A percentile compares a stretch with the other conserved stretches of the same genome.
phyloP scores from a whole-genome alignment of 1,140 invertebrate species.

The Belonocnema kinseyi region DNA sequence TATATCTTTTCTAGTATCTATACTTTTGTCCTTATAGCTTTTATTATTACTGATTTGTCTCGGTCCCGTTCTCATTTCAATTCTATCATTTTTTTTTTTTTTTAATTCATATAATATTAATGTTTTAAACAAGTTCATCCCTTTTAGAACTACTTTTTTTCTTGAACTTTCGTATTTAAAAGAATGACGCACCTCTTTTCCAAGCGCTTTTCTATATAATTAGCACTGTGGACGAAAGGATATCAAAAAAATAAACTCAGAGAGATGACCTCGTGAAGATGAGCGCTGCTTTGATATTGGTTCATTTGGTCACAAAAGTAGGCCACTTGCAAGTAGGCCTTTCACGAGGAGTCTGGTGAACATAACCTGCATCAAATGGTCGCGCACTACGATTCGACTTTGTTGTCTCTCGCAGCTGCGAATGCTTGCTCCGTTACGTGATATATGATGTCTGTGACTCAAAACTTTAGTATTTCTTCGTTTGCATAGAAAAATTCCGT shows the following conservation, averaged over 20 bases:
- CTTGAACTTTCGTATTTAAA: too few species aligned
- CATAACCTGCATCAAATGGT: conserved; percentile 46
- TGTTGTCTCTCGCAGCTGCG: not conserved
- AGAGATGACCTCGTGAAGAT: too few species aligned
- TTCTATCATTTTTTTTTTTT: too few species aligned
- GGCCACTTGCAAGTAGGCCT: conserved; percentile 64
- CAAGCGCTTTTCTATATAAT: not conserved
- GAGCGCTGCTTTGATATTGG: conserved; percentile 33
- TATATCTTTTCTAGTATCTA: not conserved
- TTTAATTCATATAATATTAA: too few species aligned
- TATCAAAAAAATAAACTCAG: conserved; percentile 20
- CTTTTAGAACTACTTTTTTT: conserved; percentile 5
- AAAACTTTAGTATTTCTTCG: too few species aligned
- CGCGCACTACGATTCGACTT: conserved; percentile 30
- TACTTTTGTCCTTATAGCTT: not conserved
- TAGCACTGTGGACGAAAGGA: not conserved
- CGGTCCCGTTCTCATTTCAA: not conserved
- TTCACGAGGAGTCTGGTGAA: conserved; percentile 42
- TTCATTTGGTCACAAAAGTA: conserved; percentile 51
- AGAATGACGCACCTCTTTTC: too few species aligned
- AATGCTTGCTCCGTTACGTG: not conserved
- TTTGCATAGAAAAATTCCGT: too few species aligned
- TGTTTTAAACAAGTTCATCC: too few species aligned
- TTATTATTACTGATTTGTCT: too few species aligned
- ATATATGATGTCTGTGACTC: not conserved